These are phyloP conservation scores for Brachymystax lenok DNA, from an alignment of 2,797 vertebrate species.

Conservation along the genomic window DNA sequence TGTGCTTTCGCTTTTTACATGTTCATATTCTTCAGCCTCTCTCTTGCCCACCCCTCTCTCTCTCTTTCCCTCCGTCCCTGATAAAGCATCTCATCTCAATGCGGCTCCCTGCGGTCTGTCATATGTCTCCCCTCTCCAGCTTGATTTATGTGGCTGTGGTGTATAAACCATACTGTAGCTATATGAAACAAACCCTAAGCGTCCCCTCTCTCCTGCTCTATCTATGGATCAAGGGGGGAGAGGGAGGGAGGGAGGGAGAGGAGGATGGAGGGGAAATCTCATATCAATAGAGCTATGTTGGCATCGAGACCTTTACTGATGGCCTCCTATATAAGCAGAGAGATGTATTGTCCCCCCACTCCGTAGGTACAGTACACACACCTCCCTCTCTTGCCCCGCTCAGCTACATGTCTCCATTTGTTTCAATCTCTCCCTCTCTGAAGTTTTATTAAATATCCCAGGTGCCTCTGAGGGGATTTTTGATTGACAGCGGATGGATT, in stretches of 20 bases:
- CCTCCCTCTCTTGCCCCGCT: slow-evolving; percentile 36
- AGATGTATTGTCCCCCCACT: slow-evolving; percentile 50
- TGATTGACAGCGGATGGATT: slow-evolving; percentile 27
- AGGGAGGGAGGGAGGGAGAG: not conserved
- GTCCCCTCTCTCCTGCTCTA: slow-evolving; percentile 40
- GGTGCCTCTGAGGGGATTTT: slow-evolving; percentile 36
- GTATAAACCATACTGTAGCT: slow-evolving; percentile 44
- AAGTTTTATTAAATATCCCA: slow-evolving; percentile 64
- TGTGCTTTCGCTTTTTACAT: not conserved
- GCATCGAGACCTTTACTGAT: slow-evolving; percentile 64
- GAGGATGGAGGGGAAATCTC: slow-evolving; percentile 14
- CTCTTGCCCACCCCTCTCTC: not conserved
- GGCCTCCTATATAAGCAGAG: slow-evolving; percentile 64
- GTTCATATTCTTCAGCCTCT: not conserved
- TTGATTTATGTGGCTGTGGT: slow-evolving; percentile 53
- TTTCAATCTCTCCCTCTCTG: slow-evolving; percentile 38
- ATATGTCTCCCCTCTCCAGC: slow-evolving; percentile 25
- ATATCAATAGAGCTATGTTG: slow-evolving; percentile 40
- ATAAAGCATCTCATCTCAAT: slow-evolving; percentile 52
- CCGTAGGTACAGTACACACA: slow-evolving; percentile 6
- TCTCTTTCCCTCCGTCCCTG: slow-evolving; percentile 17
- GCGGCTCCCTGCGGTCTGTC: slow-evolving; percentile 39
- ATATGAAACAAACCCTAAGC: slow-evolving; percentile 33
- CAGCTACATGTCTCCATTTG: slow-evolving; percentile 47
- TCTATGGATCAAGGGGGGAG: slow-evolving; percentile 44